Base-by-base conservation (phyloP, 2,888 invertebrate species). In the Papilio gigon region DNA sequence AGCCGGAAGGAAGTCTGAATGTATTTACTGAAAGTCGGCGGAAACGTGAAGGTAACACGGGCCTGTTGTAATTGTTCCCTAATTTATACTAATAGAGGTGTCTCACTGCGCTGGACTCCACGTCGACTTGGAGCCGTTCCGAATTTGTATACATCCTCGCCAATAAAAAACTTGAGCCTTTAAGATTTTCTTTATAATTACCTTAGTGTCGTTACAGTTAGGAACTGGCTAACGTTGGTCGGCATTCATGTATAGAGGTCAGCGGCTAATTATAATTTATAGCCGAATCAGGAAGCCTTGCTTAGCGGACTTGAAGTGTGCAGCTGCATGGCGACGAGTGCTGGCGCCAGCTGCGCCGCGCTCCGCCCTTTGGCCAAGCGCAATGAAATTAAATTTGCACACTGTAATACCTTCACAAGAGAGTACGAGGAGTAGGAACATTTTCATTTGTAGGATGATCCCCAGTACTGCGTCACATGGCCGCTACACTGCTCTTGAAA, bases 361-460 rank as follows among this genome's bases (percentile, higher is more conserved):
- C 42, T 6, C 17, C 42, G 42, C 8, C 40, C 9, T 9, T 9
- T 44, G 4, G 12, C 12, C 50, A 27, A 27, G 4, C 8, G 27
- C 14, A 53, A 53, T 27, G 6, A 20, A 58, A 50, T n/a, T 53
- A 64, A 50, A 30, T 42, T 37, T 40, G 30, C 22, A 40, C 22
- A 60, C 25, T n/a, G n/a, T n/a, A n/a, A 60, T 67, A 67, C 67
- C 67, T 68, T 63, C 44, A 9, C 40, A 63, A n/a, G 63, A 25
- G 2, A 68, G 12, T 12, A 63, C 25, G 17, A 58, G 35, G 20
- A 62, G 20, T 6, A 42, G 25, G 4, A 35, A 14, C 67, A 63
- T 68, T 53, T n/a, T 33, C 30, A 33, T 61, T 60, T 47, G 33
- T n/a, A 25, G 20, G 14, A 33, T 14, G 33, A 35, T 50, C 44